Percentiles rank a stretch among this genome's conserved stretches.
phyloP scores from a whole-genome alignment of 2,113 vertebrate genomes.

The Phocoena phocoena region DNA sequence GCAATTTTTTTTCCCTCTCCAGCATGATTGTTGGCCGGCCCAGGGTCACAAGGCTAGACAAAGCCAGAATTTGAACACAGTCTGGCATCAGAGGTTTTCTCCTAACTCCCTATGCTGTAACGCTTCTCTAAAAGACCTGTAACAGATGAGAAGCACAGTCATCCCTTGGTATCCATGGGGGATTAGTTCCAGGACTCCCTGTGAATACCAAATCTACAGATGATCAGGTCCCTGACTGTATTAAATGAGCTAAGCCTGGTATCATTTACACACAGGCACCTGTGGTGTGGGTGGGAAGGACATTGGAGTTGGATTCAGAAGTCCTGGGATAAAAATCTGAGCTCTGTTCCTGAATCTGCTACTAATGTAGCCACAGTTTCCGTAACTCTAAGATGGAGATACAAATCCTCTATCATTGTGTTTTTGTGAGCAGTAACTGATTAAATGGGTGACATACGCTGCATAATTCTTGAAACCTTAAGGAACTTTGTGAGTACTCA shows the following conservation, averaged over 20 bases:
- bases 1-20: background rate
- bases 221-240: background rate
- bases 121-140: background rate
- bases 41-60: background rate
- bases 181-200: background rate
- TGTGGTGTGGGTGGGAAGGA: no score
- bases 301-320: background rate
- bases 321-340: background rate
- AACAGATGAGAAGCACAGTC: background rate
- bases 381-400: background rate
- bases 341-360: background rate
- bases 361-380: background rate
- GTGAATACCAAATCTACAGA: background rate
- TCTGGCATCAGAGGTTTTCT: background rate
- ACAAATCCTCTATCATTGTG: background rate
- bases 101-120: background rate
- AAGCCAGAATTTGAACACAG: background rate
- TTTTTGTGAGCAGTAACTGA: background rate
- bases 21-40: background rate
- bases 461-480: background rate
- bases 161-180: background rate
- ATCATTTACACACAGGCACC: background rate
- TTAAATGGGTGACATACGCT: background rate
- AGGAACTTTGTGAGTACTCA: background rate
- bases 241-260: background rate